Conservation (phyloP, 2,113 vertebrate genomes). For the Nesogale talazaci region DNA sequence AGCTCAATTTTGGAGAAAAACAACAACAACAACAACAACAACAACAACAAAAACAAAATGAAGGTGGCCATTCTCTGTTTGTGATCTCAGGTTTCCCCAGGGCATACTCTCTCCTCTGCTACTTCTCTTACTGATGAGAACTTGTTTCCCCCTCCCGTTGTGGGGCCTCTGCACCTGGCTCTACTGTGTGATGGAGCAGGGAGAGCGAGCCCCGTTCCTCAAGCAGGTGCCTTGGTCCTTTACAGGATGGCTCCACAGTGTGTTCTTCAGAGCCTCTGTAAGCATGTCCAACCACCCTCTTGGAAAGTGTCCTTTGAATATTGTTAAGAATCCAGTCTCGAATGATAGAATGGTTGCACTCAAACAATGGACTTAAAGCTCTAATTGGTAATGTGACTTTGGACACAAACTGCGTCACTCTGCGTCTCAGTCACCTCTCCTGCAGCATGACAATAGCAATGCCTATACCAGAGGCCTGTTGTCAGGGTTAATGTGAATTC, state of each 20-base stretch:
- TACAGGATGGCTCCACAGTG: background rate
- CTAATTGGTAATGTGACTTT: background rate
- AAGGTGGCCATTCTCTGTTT: background rate
- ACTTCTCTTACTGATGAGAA: background rate
- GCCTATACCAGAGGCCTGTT: background rate
- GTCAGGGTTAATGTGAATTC: conserved; percentile 22
- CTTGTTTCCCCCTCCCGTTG: background rate
- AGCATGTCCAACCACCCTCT: background rate
- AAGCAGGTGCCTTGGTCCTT: background rate
- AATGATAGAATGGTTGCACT: background rate
- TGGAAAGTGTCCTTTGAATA: background rate
- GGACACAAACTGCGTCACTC: background rate
- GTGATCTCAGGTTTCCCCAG: background rate
- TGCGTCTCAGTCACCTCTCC: background rate
- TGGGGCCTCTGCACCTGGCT: background rate
- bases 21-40: too few relatives aligned
- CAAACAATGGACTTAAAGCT: background rate
- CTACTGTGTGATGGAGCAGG: background rate
- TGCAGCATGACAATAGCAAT: conserved; percentile 4
- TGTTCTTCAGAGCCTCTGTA: background rate
- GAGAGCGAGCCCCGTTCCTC: background rate
- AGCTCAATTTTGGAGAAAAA: background rate
- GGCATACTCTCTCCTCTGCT: background rate
- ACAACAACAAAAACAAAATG: too few relatives aligned
- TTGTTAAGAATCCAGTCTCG: background rate